Conservation (phyloP, 2,888 invertebrate species). For the Isotomurus palustris region DNA sequence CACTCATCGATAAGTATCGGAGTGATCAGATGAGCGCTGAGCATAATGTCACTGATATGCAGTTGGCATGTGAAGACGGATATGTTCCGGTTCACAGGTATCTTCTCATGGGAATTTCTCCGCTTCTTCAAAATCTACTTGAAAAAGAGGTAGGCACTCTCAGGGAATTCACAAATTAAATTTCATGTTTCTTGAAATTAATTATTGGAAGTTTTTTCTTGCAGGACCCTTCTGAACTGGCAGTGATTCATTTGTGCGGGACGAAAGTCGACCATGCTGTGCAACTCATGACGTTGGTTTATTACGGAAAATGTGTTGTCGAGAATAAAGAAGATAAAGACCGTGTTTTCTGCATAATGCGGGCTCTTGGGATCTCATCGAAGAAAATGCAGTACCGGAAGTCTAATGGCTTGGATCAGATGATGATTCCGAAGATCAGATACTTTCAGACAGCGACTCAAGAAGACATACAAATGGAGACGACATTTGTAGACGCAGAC, state of each 20-base stretch:
- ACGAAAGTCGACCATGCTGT: slow-evolving; percentile 18
- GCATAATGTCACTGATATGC: slow-evolving; percentile 22
- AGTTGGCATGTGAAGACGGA: slow-evolving; percentile 34
- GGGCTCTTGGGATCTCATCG: slow-evolving; percentile 11
- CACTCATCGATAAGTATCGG: neutral
- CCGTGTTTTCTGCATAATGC: slow-evolving; percentile 6
- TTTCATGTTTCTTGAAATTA: neutral
- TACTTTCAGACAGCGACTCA: too few species aligned
- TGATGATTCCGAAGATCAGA: too few species aligned
- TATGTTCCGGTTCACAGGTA: slow-evolving; percentile 34
- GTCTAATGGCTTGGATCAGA: too few species aligned
- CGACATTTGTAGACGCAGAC: too few species aligned
- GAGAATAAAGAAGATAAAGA: slow-evolving; percentile 5
- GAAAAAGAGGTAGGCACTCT: slow-evolving; percentile 15
- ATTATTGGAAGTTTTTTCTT: slow-evolving; percentile 1
- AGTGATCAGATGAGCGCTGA: slow-evolving; percentile 7
- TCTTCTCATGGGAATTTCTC: slow-evolving; percentile 31
- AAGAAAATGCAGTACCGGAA: neutral
- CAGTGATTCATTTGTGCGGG: slow-evolving; percentile 26
- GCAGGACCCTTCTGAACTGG: slow-evolving; percentile 31
- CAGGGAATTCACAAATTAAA: neutral
- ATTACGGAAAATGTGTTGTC: slow-evolving; percentile 16
- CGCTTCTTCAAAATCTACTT: slow-evolving; percentile 22
- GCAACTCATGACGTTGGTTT: slow-evolving; percentile 15
- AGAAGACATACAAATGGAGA: too few species aligned